A percentile compares a stretch with the other conserved stretches of the same genome.
Conservation (phyloP, 2,113 vertebrate species). For the Chaetodon trifascialis region DNA sequence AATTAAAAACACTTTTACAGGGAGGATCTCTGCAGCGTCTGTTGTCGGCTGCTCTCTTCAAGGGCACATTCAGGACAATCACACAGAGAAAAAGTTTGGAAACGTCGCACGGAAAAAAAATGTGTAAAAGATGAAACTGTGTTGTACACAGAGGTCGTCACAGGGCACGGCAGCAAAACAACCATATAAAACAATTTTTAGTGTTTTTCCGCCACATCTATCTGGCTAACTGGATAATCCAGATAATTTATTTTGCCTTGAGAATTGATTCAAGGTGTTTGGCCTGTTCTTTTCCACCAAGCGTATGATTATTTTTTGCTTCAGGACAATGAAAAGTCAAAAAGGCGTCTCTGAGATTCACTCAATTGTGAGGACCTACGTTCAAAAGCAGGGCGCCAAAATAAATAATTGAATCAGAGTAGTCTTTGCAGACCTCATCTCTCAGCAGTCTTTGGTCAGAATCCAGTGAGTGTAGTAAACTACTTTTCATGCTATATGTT, state of each 20-base stretch:
- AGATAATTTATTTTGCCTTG: conserved; percentile 22
- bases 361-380: conserved; percentile 41
- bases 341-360: conserved; percentile 48
- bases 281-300: conserved; percentile 33
- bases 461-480: conserved; percentile 72
- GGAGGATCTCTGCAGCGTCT: conserved; percentile 74
- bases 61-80: conserved; percentile 73
- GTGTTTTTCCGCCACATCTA: neutral
- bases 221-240: conserved; percentile 30
- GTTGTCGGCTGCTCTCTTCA: conserved; percentile 54
- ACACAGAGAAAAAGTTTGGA: conserved; percentile 58
- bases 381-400: conserved; percentile 57
- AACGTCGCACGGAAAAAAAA: neutral
- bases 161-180: conserved; percentile 39
- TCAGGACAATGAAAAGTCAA: conserved; percentile 54
- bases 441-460: conserved; percentile 62
- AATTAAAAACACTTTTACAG: conserved; percentile 82
- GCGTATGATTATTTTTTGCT: conserved; percentile 35
- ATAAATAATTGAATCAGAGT: conserved; percentile 70
- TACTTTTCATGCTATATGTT: conserved; percentile 75
- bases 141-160: conserved; percentile 43
- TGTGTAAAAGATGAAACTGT: conserved; percentile 21
- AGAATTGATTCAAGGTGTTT: conserved; percentile 47
- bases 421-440: conserved; percentile 61
- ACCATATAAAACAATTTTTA: conserved; percentile 16